Percentiles rank a stretch among this genome's conserved stretches.
These are phyloP conservation scores for Diarsia rubi DNA, from an alignment of 2,888 invertebrate genomes.

Conservation along the genomic window DNA sequence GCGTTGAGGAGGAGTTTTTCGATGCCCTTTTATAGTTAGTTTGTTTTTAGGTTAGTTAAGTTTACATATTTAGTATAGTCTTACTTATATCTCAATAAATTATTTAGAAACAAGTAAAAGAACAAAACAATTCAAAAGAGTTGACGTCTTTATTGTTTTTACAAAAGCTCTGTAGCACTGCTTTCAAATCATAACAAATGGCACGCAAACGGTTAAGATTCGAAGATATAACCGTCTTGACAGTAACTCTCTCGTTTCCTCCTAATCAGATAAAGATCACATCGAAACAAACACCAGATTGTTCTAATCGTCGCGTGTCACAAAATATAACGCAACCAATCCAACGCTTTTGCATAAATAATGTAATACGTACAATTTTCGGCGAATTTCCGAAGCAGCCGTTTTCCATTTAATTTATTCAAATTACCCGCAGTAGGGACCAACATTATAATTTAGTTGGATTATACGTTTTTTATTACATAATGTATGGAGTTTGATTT, in stretches of 20 bases:
- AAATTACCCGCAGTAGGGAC: slow-evolving; percentile 69
- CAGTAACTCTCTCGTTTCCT: slow-evolving; percentile 3
- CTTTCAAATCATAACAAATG: background rate
- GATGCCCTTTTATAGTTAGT: too few species aligned
- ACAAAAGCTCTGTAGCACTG: background rate
- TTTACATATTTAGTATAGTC: too few species aligned
- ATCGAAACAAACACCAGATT: slow-evolving; percentile 39
- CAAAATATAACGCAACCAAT: slow-evolving; percentile 62
- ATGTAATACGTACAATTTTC: slow-evolving; percentile 70
- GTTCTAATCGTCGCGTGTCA: slow-evolving; percentile 58
- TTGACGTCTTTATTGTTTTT: background rate
- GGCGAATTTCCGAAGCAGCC: slow-evolving; percentile 68
- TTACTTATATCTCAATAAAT: too few species aligned
- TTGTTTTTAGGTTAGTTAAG: too few species aligned
- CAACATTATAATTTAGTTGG: slow-evolving; percentile 72
- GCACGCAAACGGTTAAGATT: background rate
- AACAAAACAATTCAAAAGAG: background rate
- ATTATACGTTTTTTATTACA: slow-evolving; percentile 67
- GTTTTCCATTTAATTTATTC: slow-evolving; percentile 72
- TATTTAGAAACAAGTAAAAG: background rate
- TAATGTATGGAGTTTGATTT: slow-evolving; percentile 64
- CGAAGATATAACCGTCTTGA: background rate
- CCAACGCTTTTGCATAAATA: slow-evolving; percentile 69
- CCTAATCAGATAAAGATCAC: slow-evolving; percentile 23
- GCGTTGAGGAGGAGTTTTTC: too few species aligned